Evolutionary conservation across 1,140 invertebrate genomes (phyloP), one percentile per base, ranked within the genome.

Genomic region (Aphidius gifuensis): DNA sequence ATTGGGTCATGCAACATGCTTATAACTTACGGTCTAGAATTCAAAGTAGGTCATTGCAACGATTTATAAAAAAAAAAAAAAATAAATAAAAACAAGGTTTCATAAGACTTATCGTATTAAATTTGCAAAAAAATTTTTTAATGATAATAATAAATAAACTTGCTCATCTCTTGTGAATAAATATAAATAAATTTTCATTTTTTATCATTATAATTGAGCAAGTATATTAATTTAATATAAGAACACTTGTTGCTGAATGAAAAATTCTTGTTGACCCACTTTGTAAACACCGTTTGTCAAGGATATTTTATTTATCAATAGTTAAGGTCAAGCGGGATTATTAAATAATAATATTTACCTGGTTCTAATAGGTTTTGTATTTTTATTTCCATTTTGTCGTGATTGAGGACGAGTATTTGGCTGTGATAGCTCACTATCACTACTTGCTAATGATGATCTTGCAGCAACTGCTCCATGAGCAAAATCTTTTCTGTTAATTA

Each of bases 371-470:
- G 70, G 65, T 61, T 75, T 75, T 53, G 60, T 69, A 40, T 58
- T 63, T 57, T 75, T 75, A 49, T 57, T 65, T 53, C 65, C 70
- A 38, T 71, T 71, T 58, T 79, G 76, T 32, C 79, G 69, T 23
- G 79, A 81, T 60, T 77, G 75, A 44, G 78, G 77, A 60, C 79
- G 75, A 9, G 78, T 80, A 69, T 78, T 78, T 46, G 79, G 74
- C 65, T 80, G 77, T n/a, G 81, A 81, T 55, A 82, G 66, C 71
- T 82, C 81, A 58, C 79, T 81, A 65, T 82, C 80, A 55, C 80
- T 81, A 61, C 80, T 80, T 9, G 79, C 77, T 48, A 81, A 69
- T 38, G 78, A 80, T 6, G 77, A 76, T 61, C 66, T 71, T 9
- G 68, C 69, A 47, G 76, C 74, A 57, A 81, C 65, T 2, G 79